These are phyloP conservation scores for Mylabris sibirica DNA, from an alignment of 2,888 invertebrate genomes.

Conservation along the genomic window DNA sequence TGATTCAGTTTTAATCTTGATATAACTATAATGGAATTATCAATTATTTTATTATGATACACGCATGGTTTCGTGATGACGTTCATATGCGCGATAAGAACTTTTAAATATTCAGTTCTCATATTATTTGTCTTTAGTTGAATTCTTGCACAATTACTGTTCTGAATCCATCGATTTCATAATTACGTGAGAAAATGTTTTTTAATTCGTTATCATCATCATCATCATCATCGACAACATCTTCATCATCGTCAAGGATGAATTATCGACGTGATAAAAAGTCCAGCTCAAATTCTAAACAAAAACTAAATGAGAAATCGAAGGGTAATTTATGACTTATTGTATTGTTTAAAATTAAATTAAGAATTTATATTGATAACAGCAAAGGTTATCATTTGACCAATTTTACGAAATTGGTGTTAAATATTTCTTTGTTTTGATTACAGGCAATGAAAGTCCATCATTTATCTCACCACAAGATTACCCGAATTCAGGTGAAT, in stretches of 20 bases:
- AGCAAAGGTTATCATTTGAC: not conserved
- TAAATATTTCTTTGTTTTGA: conserved; percentile 32
- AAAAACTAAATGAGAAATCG: no score
- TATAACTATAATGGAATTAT: not conserved
- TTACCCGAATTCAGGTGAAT: conserved; percentile 65
- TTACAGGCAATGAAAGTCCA: conserved; percentile 78
- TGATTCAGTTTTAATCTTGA: not conserved
- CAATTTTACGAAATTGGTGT: not conserved
- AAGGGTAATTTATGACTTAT: no score
- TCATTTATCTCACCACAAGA: conserved; percentile 63
- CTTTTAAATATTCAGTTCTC: conserved; percentile 1
- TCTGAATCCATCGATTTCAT: not conserved
- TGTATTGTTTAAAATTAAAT: no score
- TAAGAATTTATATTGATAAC: not conserved
- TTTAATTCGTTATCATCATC: not conserved
- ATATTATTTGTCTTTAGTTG: not conserved
- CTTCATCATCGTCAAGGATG: not conserved
- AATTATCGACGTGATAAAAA: not conserved
- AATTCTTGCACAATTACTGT: not conserved
- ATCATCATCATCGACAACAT: not conserved
- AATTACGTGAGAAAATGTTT: not conserved
- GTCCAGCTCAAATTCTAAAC: not conserved
- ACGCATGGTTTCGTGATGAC: not conserved
- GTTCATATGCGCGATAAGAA: not conserved
- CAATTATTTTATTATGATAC: not conserved